These are phyloP conservation scores for Monoplex corrugatus DNA, from an alignment of 2,888 invertebrate species.

Conservation along the genomic window DNA sequence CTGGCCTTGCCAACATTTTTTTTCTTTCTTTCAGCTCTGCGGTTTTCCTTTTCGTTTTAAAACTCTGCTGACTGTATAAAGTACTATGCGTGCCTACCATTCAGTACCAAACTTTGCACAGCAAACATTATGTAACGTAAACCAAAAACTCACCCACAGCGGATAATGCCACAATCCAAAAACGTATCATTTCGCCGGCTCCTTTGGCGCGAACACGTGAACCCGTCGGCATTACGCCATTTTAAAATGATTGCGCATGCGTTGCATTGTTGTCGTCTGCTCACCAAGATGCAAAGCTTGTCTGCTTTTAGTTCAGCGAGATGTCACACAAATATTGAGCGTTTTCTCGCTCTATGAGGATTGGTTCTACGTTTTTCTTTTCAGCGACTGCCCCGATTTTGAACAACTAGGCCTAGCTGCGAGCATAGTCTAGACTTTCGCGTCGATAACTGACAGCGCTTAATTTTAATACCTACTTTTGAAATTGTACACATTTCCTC, in stretches of 20 bases:
- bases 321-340: background rate
- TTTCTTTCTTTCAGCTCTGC: too few relatives aligned
- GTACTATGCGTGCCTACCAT: background rate
- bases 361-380: background rate
- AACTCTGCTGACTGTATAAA: too few relatives aligned
- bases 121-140: background rate
- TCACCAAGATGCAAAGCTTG: background rate
- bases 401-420: background rate
- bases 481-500: too few relatives aligned
- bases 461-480: too few relatives aligned
- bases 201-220: constrained; percentile 22
- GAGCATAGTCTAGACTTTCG: too few relatives aligned
- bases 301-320: background rate
- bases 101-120: background rate
- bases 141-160: background rate
- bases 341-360: background rate
- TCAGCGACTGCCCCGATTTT: background rate
- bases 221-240: constrained; percentile 22
- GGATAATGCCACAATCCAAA: background rate
- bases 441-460: too few relatives aligned
- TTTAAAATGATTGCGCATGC: constrained; percentile 28
- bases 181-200: background rate
- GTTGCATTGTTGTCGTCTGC: constrained; percentile 29
- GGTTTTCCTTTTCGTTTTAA: too few relatives aligned
- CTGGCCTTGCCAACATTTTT: too few relatives aligned